Evolutionary conservation across 2,888 invertebrate species (phyloP), one percentile per base, ranked within the genome.

Genomic region (Nemurella pictetii): DNA sequence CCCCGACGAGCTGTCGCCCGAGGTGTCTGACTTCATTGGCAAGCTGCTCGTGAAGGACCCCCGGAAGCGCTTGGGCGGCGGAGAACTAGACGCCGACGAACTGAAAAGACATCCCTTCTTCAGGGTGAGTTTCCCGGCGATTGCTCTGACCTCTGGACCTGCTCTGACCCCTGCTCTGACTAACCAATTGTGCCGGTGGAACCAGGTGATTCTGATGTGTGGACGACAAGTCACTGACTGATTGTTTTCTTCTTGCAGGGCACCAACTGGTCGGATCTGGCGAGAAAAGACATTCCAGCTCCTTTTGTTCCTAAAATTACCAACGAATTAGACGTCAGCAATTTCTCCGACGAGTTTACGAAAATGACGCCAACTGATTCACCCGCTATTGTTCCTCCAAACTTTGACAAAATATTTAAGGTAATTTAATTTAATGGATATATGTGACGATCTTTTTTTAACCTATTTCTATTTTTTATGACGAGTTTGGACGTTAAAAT

Each of bases 281-380:
- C 95, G 0, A 91, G 92, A 0, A 96, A 97, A 88, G 93, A 94
- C 87, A 93, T 97, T 85, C 90, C 94, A 20, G 97, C 99, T 0
- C 98, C 98, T 0, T 98, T 98, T 91, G 94, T 95, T 87, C 99
- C 99, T n/a, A 93, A 93, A 85, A 95, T 99, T 86, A 90, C 91
- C 83, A 91, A 95, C 90, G 97, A 98, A 90, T 92, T 97, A 86
- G 99, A 99, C 91, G 97, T 97, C 20, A 96, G 97, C 89, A 98
- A 99, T 92, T 99, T 99, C 91, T 96, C 98, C 78, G 97, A 97
- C 87, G 99, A 99, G 91, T 99, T 99, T 91, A 99, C 99, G 0
- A 94, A 95, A 88, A 96, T 98, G 95, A 93, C 94, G 83, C 96
- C 98, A 7, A 95, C 96, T 0, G 98, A 98, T 91, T 97, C 98